A percentile compares a stretch with the other conserved stretches of the same genome.
These are phyloP conservation scores for Anthopleura sola DNA, from an alignment of 64 coral and sea anemone species.

Conservation along the genomic window DNA sequence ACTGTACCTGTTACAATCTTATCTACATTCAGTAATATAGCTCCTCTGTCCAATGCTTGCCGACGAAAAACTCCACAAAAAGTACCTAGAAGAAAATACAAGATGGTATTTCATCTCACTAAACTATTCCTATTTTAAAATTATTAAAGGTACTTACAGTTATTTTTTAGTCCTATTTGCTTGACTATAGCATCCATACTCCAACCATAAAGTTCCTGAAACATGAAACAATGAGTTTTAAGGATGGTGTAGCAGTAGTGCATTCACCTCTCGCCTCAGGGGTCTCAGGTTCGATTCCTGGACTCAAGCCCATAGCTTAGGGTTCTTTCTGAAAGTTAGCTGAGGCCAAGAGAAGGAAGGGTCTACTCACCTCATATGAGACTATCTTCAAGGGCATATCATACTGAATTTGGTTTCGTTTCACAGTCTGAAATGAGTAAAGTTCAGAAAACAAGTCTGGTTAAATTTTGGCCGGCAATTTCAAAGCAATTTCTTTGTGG, in stretches of 20 bases:
- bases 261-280: too few relatives aligned
- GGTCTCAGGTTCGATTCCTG: too few relatives aligned
- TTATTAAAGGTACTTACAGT: conserved; percentile 67
- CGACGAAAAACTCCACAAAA: conserved; percentile 97
- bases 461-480: too few relatives aligned
- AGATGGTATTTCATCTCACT: too few relatives aligned
- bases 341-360: too few relatives aligned
- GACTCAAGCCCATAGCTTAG: too few relatives aligned
- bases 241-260: not conserved
- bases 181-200: conserved; percentile 99
- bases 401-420: conserved; percentile 92
- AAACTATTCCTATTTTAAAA: not conserved
- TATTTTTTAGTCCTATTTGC: conserved; percentile 95
- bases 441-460: not conserved
- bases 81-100: conserved; percentile 52
- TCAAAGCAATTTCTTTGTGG: too few relatives aligned
- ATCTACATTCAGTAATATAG: conserved; percentile 87
- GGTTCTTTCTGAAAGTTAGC: too few relatives aligned
- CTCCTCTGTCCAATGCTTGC: conserved; percentile 92
- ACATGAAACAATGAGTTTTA: not conserved
- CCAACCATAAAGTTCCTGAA: conserved; percentile 98
- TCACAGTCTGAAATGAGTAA: conserved; percentile 70
- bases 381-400: conserved; percentile 95
- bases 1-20: conserved; percentile 98
- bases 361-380: conserved; percentile 73